Percentiles rank a stretch among this genome's conserved stretches.
phyloP scores from a whole-genome alignment of 2,888 invertebrate species.

The Boloria selene region DNA sequence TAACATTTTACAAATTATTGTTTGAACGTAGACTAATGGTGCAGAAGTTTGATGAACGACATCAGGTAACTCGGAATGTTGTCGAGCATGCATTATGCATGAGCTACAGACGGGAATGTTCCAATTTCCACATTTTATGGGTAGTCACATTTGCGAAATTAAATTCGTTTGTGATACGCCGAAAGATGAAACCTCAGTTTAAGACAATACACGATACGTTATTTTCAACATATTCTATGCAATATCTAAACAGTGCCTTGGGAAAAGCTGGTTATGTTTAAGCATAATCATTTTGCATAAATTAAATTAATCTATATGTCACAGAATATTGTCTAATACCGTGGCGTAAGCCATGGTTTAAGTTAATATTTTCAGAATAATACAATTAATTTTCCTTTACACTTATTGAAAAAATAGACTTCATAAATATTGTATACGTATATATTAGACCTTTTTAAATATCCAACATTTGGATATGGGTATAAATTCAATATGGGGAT shows the following conservation, averaged over 20 bases:
- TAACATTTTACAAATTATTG: neutral
- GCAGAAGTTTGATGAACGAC: constrained; percentile 35
- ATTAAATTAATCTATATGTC: no score
- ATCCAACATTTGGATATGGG: no score
- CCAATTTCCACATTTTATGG: constrained; percentile 44
- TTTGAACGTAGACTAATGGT: constrained; percentile 19
- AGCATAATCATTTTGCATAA: no score
- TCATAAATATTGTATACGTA: no score
- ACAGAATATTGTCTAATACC: no score
- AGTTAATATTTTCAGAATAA: no score
- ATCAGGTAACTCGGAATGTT: constrained; percentile 36
- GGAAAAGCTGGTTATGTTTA: constrained; percentile 11
- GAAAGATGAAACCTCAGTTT: constrained; percentile 13
- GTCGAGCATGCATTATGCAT: constrained; percentile 44
- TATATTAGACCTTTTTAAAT: no score
- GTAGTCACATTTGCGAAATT: constrained; percentile 46
- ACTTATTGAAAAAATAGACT: no score
- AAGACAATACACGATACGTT: constrained; percentile 16
- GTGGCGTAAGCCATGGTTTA: no score
- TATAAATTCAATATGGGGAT: no score
- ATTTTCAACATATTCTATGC: constrained; percentile 19
- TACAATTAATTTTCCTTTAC: no score
- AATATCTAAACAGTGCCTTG: constrained; percentile 10
- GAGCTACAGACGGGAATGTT: constrained; percentile 41
- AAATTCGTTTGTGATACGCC: constrained; percentile 42